Percentiles rank a stretch among this genome's conserved stretches.
Conservation (phyloP, 1,140 invertebrate species). For the Drosophila azteca region DNA sequence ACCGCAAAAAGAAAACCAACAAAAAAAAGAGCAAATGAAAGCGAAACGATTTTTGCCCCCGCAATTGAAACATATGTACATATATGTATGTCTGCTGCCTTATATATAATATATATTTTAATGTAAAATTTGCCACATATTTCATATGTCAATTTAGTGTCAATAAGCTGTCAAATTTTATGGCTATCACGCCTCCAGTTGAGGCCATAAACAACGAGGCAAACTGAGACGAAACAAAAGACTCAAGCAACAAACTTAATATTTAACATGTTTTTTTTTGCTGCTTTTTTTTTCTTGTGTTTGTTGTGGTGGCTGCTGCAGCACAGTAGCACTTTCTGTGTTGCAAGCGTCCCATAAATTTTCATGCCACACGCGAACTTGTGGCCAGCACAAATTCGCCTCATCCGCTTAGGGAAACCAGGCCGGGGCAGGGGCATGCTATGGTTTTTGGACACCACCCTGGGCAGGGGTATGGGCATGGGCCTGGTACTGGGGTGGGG, state of each 20-base stretch:
- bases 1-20: neutral
- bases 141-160: slow-evolving; percentile 55
- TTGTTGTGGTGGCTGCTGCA: neutral
- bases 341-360: slow-evolving; percentile 67
- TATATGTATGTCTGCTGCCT: too few relatives aligned
- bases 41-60: slow-evolving; percentile 11
- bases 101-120: slow-evolving; percentile 7
- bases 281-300: slow-evolving; percentile 6
- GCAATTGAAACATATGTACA: slow-evolving; percentile 13
- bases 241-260: slow-evolving; percentile 48
- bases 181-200: slow-evolving; percentile 58
- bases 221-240: slow-evolving; percentile 36
- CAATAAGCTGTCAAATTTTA: slow-evolving; percentile 78
- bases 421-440: slow-evolving; percentile 8
- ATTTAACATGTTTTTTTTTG: slow-evolving; percentile 47
- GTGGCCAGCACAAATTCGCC: slow-evolving; percentile 19
- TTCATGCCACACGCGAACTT: slow-evolving; percentile 77
- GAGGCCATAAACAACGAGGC: slow-evolving; percentile 14
- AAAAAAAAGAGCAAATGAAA: slow-evolving; percentile 13
- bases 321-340: slow-evolving; percentile 49
- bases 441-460: slow-evolving; percentile 25
- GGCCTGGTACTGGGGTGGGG: too few relatives aligned
- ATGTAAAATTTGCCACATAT: slow-evolving; percentile 12
- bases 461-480: neutral
- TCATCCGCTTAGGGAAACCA: slow-evolving; percentile 35